Base-by-base conservation (phyloP, 64 coral and sea anemone genomes). In the Cladopsammia gracilis region DNA sequence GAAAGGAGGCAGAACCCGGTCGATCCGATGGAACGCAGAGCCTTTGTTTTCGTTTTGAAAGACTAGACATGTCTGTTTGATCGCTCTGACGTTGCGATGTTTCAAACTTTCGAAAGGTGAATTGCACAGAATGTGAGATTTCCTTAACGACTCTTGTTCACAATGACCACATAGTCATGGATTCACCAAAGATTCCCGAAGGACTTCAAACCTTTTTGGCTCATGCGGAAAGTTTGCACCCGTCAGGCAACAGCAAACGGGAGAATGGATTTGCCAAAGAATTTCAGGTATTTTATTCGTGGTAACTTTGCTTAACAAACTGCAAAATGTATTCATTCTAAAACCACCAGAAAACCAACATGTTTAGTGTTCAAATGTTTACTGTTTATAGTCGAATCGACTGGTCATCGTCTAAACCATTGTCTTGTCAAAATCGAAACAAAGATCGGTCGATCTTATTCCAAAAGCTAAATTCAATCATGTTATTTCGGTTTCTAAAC, bases 191-290 rank as follows among this genome's bases (percentile, higher is more conserved):
- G 20, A 68, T 84, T 11, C 80, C 60, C 8, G 82, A 86, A 11
- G 91, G 91, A 44, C 51, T 93, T 16, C 56, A 70, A 14, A 8
- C 69, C 24, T 93, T 93, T 8, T 59, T 93, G 7, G 67, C 61
- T 66, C 91, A 93, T 23, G 83, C 80, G 7, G 73, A 78, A 42
- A 70, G 81, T 64, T 60, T 93, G 5, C 60, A 87, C 12, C 91
- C 82, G 10, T 48, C 71, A 7, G 86, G 76, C 82, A 93, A 87
- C 25, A 45, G 69, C 8, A 71, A 58, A 69, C 15, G 91, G 86
- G 91, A 93, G 25, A 93, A 93, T 57, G 91, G 91, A 3, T 93
- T 93, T 78, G 72, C 91, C 1, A 86, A 87, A 69, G 91, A 93
- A 79, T 93, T 93, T 59, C 82, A 87, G 91, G 91, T 93, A 93